Conservation (phyloP, 2,113 vertebrate genomes). For the Salvator merianae region DNA sequence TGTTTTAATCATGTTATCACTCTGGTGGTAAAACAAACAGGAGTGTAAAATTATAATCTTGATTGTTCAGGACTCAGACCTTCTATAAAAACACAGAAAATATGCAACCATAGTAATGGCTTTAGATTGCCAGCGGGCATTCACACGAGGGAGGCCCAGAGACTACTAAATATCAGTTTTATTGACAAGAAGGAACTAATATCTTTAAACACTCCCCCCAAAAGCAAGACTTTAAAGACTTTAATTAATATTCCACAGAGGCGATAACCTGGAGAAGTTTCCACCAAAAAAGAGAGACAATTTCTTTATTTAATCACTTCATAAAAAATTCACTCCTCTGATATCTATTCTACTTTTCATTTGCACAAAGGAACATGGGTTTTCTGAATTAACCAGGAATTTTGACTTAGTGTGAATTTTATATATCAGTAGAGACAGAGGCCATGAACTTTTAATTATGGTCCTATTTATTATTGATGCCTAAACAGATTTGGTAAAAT, state of each 20-base stretch:
- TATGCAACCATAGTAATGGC: conserved; percentile 11
- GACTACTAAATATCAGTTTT: conserved; percentile 47
- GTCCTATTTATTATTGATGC: background rate
- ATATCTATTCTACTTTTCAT: background rate
- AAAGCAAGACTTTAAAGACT: conserved; percentile 33
- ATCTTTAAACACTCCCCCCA: conserved; percentile 20
- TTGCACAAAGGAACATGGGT: background rate
- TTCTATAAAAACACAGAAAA: conserved; percentile 57
- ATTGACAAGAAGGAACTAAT: conserved; percentile 39
- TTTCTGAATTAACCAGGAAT: background rate
- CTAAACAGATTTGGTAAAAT: background rate
- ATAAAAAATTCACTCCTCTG: background rate
- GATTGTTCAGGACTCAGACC: conserved; percentile 45
- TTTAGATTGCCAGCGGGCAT: conserved; percentile 48
- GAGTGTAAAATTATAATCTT: conserved; percentile 48
- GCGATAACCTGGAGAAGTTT: background rate
- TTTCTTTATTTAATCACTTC: conserved; percentile 12
- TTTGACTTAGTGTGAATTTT: conserved; percentile 1
- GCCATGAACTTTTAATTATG: background rate
- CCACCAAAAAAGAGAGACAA: background rate
- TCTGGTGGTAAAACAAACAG: conserved; percentile 54
- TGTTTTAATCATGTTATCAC: conserved; percentile 14
- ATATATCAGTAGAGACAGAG: too few relatives aligned
- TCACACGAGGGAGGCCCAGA: conserved; percentile 19
- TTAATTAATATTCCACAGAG: conserved; percentile 42